Evolutionary conservation across 1,140 invertebrate species (phyloP), one percentile per base, ranked within the genome.

Genomic region (Orussus abietinus): DNA sequence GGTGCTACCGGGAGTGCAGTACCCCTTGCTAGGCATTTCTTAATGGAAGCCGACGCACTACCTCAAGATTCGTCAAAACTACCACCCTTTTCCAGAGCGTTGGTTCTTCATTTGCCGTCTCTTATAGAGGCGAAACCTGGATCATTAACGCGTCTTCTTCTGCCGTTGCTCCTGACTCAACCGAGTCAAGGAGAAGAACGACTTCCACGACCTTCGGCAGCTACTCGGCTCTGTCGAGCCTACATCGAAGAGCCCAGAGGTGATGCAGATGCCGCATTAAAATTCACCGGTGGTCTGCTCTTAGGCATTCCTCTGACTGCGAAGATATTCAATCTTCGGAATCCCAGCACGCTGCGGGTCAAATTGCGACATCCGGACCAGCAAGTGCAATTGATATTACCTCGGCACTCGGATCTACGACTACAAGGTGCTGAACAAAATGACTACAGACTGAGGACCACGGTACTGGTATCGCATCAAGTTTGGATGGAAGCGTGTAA

Each of bases 281-380:
- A 95, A 66, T 95, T 96, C 59, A 92, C 91, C 12, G 92, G 93
- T 1, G 93, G 93, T 0, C 78, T 97, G 0, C 81, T 96, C 15
- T 79, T 92, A 20, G 88, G 86, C 12, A 83, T 96, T 17, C 83
- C 82, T 6, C 74, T 96, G 22, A 88, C 93, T 57, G 90, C 89
- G 1, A 88, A 91, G 63, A 80, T 97, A 43, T 76, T 82, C 30
- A 85, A 93, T 72, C 74, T 96, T 31, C 76, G 80, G 13, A 82
- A 90, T 65, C 73, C 87, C 2, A 72, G 72, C 41, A 77, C 81
- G 42, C 73, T 96, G 34, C 75, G 90, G 41, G 80, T 96, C 17
- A 86, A 87, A 70, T 81, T 96, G 10, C 86, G 90, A 52, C 96
- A 95, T 75, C 92, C 93, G 3, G 93, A 97, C 76, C 88, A 92